Evolutionary conservation across 1,140 invertebrate genomes (phyloP).

Genomic region (Heliconius nattereri): DNA sequence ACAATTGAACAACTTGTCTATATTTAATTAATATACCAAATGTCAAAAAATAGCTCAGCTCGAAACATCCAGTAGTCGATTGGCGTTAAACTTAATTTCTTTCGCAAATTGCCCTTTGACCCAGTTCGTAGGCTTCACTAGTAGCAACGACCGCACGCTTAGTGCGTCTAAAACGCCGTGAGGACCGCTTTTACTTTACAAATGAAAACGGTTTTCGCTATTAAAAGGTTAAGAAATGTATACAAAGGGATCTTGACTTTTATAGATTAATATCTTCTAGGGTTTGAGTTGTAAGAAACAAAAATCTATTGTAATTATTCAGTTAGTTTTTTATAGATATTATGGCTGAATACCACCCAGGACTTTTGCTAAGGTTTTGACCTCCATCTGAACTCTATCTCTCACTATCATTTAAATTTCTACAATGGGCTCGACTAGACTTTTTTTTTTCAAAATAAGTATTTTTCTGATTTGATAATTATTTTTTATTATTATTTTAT

Average conservation of each 20-base stretch:
- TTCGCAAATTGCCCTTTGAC: conserved; percentile 22
- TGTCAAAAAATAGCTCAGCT: neutral
- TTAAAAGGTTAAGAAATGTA: neutral
- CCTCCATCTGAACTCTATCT: neutral
- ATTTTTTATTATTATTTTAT: no score
- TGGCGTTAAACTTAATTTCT: conserved; percentile 23
- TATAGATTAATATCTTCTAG: conserved; percentile 8
- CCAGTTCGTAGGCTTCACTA: conserved; percentile 14
- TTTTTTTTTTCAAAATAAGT: neutral
- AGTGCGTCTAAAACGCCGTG: conserved; percentile 15
- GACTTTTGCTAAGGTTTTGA: neutral
- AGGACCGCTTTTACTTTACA: neutral
- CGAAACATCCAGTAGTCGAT: conserved; percentile 1
- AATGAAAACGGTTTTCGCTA: neutral
- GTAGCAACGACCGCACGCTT: conserved; percentile 11
- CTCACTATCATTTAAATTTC: neutral
- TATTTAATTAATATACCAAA: no score
- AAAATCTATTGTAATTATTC: conserved; percentile 1
- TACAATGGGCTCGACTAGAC: neutral
- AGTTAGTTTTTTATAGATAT: neutral
- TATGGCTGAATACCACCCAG: neutral
- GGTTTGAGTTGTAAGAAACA: neutral
- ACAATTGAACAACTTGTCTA: no score
- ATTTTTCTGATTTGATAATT: neutral
- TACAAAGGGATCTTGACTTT: neutral